These are phyloP conservation scores for Philonicus albiceps DNA, from an alignment of 2,888 invertebrate genomes.

Conservation along the genomic window DNA sequence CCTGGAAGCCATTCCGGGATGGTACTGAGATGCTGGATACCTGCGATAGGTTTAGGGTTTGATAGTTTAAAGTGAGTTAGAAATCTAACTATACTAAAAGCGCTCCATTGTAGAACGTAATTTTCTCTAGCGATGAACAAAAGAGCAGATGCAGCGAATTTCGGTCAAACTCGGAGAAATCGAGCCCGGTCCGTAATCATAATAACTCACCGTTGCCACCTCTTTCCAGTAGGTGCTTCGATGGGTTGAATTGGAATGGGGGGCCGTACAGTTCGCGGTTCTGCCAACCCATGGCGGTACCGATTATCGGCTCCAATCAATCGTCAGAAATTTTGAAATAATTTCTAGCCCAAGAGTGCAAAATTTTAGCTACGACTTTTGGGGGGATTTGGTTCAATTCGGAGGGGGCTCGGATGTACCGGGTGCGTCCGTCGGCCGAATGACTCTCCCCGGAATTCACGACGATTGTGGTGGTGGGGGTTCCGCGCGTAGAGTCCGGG, in stretches of 20 bases:
- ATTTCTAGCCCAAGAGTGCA: slow-evolving; percentile 34
- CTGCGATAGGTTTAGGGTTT: background rate
- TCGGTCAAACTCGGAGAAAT: background rate
- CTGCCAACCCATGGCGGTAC: background rate
- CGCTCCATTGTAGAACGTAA: slow-evolving; percentile 2
- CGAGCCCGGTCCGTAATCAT: slow-evolving; percentile 3
- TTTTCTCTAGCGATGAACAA: slow-evolving; percentile 5
- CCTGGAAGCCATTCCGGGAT: slow-evolving; percentile 19
- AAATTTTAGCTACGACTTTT: background rate
- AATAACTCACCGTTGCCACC: background rate
- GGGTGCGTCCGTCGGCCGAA: background rate
- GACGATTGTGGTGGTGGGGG: background rate
- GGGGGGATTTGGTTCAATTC: background rate
- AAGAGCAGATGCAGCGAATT: slow-evolving; percentile 31
- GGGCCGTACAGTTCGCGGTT: background rate
- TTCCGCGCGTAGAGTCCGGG: background rate
- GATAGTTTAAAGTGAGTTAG: background rate
- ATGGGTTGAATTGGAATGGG: background rate
- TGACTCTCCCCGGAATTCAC: background rate
- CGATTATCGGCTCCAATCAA: slow-evolving; percentile 42
- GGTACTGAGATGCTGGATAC: slow-evolving; percentile 5
- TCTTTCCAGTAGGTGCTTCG: background rate
- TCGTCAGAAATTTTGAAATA: slow-evolving; percentile 42
- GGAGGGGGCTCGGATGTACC: background rate
- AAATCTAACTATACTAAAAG: background rate